Conservation (phyloP, 2,888 invertebrate genomes). For the Malthinus seriepunctatus region DNA sequence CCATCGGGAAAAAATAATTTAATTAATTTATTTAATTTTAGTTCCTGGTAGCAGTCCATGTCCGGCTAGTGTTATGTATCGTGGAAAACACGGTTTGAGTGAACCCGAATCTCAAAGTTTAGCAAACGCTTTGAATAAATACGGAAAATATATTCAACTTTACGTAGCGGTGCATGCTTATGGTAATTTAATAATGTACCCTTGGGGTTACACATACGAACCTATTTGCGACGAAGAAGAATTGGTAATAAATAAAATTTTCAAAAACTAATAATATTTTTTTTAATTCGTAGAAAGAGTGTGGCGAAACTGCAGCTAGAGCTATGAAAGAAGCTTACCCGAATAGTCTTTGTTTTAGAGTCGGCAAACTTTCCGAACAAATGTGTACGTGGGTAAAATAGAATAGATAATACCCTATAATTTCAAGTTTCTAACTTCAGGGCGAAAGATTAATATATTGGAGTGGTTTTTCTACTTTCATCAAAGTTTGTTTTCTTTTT, state of each 20-base stretch:
- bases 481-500: conserved; percentile 1
- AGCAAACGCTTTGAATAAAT: conserved; percentile 35
- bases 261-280: neutral
- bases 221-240: conserved; percentile 23
- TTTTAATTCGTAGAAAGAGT: conserved; percentile 26
- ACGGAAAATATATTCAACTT: conserved; percentile 30
- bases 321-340: conserved; percentile 26
- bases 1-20: neutral
- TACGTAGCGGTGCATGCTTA: conserved; percentile 37
- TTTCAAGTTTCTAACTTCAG: too few species aligned
- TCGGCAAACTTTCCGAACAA: conserved; percentile 32
- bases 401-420: too few species aligned
- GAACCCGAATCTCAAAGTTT: conserved; percentile 40
- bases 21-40: neutral
- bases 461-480: neutral
- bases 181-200: conserved; percentile 38
- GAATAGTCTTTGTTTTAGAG: conserved; percentile 24
- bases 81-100: conserved; percentile 33
- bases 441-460: too few species aligned
- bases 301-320: conserved; percentile 24
- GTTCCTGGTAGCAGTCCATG: conserved; percentile 31
- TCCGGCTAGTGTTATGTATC: conserved; percentile 29
- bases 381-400: conserved; percentile 29
- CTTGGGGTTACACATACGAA: conserved; percentile 35
- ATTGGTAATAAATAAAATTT: conserved; percentile 24